These are phyloP conservation scores for Eulemur macaco DNA, from an alignment of 2,113 vertebrate genomes.

Conservation along the genomic window DNA sequence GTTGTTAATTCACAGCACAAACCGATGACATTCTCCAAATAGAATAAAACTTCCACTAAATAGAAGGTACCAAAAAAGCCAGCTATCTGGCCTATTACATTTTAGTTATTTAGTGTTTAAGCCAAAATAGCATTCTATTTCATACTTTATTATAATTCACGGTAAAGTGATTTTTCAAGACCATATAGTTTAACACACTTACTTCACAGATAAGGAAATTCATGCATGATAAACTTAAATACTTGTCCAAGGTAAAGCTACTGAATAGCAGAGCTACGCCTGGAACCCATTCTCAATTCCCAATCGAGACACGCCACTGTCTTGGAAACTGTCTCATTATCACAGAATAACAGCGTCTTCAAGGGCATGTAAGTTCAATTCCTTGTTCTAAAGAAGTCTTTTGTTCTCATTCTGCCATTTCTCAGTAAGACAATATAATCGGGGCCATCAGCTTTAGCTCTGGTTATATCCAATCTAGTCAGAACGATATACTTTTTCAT, in stretches of 20 bases:
- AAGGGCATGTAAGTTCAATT: background rate
- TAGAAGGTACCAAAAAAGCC: background rate
- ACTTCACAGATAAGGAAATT: constrained; percentile 14
- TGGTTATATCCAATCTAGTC: background rate
- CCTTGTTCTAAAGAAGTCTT: background rate
- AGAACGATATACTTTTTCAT: background rate
- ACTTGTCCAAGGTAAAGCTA: background rate
- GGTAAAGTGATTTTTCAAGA: background rate
- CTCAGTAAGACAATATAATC: background rate
- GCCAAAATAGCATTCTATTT: background rate
- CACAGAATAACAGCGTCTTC: background rate
- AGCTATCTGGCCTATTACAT: background rate
- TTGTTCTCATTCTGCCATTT: background rate
- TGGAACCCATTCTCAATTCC: background rate
- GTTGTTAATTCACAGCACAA: background rate
- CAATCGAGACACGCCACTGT: background rate
- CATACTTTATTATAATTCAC: background rate
- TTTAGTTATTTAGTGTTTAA: background rate
- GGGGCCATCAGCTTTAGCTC: background rate
- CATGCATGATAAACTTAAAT: background rate
- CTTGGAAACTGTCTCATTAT: background rate
- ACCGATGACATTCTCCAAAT: background rate
- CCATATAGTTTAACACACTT: background rate
- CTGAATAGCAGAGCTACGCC: background rate
- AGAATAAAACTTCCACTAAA: constrained; percentile 1